Base-by-base conservation (phyloP, 2,888 invertebrate genomes). In the Petrolisthes manimaculis region DNA sequence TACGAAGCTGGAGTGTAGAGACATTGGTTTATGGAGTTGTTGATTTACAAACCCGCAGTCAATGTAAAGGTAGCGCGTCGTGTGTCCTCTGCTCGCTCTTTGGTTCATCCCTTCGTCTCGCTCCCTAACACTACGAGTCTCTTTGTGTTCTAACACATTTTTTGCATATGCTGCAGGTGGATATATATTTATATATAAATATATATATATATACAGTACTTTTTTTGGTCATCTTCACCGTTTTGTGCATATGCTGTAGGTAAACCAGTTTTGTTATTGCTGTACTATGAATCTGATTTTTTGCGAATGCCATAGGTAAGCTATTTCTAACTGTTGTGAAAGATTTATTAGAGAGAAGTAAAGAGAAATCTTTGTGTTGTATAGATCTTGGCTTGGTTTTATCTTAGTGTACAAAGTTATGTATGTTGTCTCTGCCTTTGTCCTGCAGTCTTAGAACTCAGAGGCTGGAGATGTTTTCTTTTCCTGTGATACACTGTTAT, bases 41-140 rank as follows among this genome's bases (percentile, higher is more conserved):
- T 87, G 87, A 61, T 83, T 87, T 87, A 83, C 87, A 87, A 87
- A 87, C 87, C 87, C 80, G 87, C 87, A 87, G 79, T 79, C 37
- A 37, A 37, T 53, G 85, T 85, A 85, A 79, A 56, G 18, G 77
- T 85, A 85, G 85, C 85, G 85, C 85, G 78, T 85, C 79, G n/a
- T 82, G n/a, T 78, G 56, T 67, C 78, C 78, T 56, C 79, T 85
- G 85, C 79, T 85, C 85, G 85, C 18, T 79, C 85, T 79, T 61
- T 85, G 85, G 85, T 79, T 79, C 79, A 69, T 79, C 79, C 55
- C 74, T 55, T 75, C 54, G 77, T 86, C 67, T 67, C 21, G 54
- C 4, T 51, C 75, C 83, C 75, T 77, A 51, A 51, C 21, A 24
- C 69, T 6, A 56, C 86, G 71, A 80, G 75, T 51, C 67, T 51